phyloP scores from a whole-genome alignment of 2,888 invertebrate species.

The Limnephilus lunatus region DNA sequence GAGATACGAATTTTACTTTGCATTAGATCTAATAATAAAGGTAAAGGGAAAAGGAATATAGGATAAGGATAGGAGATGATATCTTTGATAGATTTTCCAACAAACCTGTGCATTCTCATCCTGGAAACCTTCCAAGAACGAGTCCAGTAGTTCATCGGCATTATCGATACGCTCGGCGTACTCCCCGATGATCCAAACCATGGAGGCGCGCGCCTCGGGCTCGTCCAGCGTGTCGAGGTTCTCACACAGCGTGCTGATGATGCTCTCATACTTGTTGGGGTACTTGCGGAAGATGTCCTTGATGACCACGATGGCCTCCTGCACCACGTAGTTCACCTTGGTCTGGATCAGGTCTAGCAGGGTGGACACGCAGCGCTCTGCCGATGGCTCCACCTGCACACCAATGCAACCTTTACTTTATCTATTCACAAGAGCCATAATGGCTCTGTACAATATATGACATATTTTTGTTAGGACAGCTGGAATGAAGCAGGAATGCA shows the following conservation, averaged over 20 bases:
- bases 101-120: slow-evolving; percentile 94
- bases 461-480: no score
- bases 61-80: no score
- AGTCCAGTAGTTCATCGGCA: slow-evolving; percentile 98
- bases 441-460: no score
- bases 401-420: background rate
- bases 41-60: no score
- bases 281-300: slow-evolving; percentile 98
- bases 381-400: slow-evolving; percentile 91
- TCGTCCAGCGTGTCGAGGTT: slow-evolving; percentile 99
- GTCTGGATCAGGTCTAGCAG: slow-evolving; percentile 98
- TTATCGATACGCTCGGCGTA: slow-evolving; percentile 99
- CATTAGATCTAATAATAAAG: no score
- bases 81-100: background rate
- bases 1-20: no score
- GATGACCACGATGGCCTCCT: slow-evolving; percentile 99
- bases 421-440: background rate
- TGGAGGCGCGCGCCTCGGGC: slow-evolving; percentile 98
- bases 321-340: slow-evolving; percentile 99
- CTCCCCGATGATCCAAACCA: slow-evolving; percentile 98
- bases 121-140: slow-evolving; percentile 98
- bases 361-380: slow-evolving; percentile 98
- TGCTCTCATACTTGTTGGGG: slow-evolving; percentile 99
- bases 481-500: no score
- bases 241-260: slow-evolving; percentile 98